These are phyloP conservation scores for Latrodectus hesperus DNA, from an alignment of 2,888 invertebrate species.

Conservation along the genomic window DNA sequence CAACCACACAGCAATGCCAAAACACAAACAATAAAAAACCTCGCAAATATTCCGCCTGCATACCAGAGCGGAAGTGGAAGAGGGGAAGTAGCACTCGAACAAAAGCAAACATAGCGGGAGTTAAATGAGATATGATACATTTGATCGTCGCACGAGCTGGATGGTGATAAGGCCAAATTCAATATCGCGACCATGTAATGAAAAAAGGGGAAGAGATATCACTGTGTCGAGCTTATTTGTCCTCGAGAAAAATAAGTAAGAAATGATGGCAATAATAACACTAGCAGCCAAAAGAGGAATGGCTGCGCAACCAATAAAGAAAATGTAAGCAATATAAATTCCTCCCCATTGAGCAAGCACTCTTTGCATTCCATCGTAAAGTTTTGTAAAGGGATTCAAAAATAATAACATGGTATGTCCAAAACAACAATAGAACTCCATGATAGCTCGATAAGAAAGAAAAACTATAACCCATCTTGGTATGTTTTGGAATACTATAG, in stretches of 20 bases:
- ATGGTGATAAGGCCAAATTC: neutral
- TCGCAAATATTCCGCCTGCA: neutral
- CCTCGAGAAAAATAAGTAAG: conserved; percentile 27
- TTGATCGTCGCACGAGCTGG: neutral
- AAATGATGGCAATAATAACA: conserved; percentile 28
- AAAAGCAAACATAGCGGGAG: conserved; percentile 1
- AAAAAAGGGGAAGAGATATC: conserved; percentile 4
- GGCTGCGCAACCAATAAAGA: conserved; percentile 25
- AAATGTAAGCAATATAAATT: conserved; percentile 61
- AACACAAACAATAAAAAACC: neutral
- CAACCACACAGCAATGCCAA: too few relatives aligned
- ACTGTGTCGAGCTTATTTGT: conserved; percentile 38
- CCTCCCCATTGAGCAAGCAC: conserved; percentile 35
- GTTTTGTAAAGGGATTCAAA: conserved; percentile 34
- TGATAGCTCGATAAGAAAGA: neutral
- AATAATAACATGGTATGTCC: neutral
- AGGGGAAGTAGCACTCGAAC: neutral
- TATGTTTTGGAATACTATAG: neutral
- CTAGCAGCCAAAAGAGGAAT: neutral
- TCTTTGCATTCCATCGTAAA: conserved; percentile 31
- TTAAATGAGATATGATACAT: neutral
- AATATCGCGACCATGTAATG: neutral
- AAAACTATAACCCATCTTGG: neutral
- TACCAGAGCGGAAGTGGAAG: neutral
- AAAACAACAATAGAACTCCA: neutral